Conservation (phyloP, 1,140 invertebrate genomes). For the Cheumatopsyche charites region DNA sequence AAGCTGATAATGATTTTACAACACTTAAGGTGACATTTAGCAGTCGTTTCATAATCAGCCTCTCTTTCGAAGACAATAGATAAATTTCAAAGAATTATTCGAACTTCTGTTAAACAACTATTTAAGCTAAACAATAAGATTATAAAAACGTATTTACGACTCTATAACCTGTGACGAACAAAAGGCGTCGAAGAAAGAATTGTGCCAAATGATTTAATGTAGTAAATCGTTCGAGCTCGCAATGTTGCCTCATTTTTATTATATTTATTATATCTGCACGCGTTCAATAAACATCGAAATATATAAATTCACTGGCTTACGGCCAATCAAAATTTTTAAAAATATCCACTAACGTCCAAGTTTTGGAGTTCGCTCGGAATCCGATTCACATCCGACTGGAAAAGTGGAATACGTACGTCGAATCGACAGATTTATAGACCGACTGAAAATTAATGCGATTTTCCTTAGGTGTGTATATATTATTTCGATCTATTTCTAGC, state of each 20-base stretch:
- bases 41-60: too few species aligned
- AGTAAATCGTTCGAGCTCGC: neutral
- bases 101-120: too few species aligned
- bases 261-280: conserved; percentile 1
- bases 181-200: too few species aligned
- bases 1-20: too few species aligned
- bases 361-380: conserved; percentile 36
- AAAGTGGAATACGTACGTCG: neutral
- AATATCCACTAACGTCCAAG: conserved; percentile 37
- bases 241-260: neutral
- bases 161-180: too few species aligned
- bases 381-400: conserved; percentile 37
- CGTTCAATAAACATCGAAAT: conserved; percentile 42
- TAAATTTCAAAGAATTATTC: too few species aligned
- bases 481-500: conserved; percentile 1
- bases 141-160: too few species aligned
- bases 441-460: neutral
- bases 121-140: too few species aligned
- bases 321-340: conserved; percentile 45
- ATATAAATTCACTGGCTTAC: conserved; percentile 24
- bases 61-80: too few species aligned
- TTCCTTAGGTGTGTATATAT: neutral
- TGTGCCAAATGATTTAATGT: conserved; percentile 16
- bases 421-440: conserved; percentile 39
- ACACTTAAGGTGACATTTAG: too few species aligned